Evolutionary conservation across 2,888 invertebrate species (phyloP).

Genomic region (Neoitamus cyanurus): DNA sequence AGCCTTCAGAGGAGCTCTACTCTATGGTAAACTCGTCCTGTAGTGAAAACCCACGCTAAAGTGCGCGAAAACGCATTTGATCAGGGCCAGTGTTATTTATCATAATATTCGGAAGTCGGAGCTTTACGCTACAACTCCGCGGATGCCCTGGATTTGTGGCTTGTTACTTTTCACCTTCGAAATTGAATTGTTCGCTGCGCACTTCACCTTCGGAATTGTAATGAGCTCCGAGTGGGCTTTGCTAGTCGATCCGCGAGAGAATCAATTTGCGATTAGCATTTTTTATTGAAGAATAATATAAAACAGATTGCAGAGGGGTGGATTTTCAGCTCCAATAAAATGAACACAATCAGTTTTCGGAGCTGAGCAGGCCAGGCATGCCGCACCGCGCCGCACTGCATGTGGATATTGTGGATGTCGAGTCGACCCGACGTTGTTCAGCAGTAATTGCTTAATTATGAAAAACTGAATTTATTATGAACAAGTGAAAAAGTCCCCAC

Average conservation of each 20-base stretch:
- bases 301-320: slow-evolving; percentile 44
- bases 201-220: slow-evolving; percentile 20
- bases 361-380: neutral
- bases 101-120: neutral
- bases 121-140: neutral
- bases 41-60: neutral
- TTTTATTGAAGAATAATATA: slow-evolving; percentile 52
- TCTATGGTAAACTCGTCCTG: too few relatives aligned
- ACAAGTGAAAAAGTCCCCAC: slow-evolving; percentile 31
- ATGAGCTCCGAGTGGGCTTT: slow-evolving; percentile 35
- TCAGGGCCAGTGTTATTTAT: neutral
- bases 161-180: neutral
- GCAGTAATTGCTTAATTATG: slow-evolving; percentile 45
- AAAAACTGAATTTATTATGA: slow-evolving; percentile 44
- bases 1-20: too few relatives aligned
- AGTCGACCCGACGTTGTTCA: neutral
- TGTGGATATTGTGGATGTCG: too few relatives aligned
- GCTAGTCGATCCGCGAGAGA: slow-evolving; percentile 32
- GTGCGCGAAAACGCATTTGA: neutral
- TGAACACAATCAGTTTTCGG: neutral
- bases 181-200: neutral
- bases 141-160: neutral
- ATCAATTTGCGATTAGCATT: slow-evolving; percentile 50
- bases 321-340: slow-evolving; percentile 31
- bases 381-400: too few relatives aligned